Evolutionary conservation across 1,140 invertebrate species (phyloP), one percentile per base, ranked within the genome.

Genomic region (Stegodyphus dumicola): DNA sequence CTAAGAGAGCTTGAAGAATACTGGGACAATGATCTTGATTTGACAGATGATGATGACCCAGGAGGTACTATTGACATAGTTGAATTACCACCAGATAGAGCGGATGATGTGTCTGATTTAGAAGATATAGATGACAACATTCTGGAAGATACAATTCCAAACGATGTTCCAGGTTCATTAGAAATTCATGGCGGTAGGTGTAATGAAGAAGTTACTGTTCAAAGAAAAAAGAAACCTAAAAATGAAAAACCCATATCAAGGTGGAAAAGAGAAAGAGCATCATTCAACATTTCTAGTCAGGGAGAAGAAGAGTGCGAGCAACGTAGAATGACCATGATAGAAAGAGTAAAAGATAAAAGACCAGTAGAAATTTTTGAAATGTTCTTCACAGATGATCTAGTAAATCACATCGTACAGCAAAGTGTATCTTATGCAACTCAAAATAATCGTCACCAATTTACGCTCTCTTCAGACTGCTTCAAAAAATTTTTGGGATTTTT

Each of bases 381-480:
- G 71, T 74, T 74, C 71, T 74, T 74, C 71, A 74, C 52, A 74
- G 71, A 74, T 74, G 71, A 74, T 53, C 71, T 74, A 74, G 71
- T 74, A 74, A 74, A 74, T 74, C 71, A 74, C 71, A 74, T 74
- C 71, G 71, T 74, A 74, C 71, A 74, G 71, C 71, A 74, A 74
- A 74, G 71, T 74, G 71, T 74, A 74, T 74, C 71, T 74, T 74
- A 74, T 74, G 71, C 71, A 74, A 74, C 71, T 74, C 71, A 74
- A 74, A 74, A 74, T 74, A 74, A 74, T 74, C 71, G 71, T 74
- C 71, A 74, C 71, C 71, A 74, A 74, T 74, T 74, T 74, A 74
- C 71, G 71, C 71, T 74, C 71, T 74, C 71, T 74, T 74, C 71
- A 74, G 71, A 74, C 71, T 74, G 71, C 71, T 74, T 74, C 71